A percentile compares a stretch with the other conserved stretches of the same genome.
Conservation (phyloP, 2,888 invertebrate species). For the Sepiola atlantica region DNA sequence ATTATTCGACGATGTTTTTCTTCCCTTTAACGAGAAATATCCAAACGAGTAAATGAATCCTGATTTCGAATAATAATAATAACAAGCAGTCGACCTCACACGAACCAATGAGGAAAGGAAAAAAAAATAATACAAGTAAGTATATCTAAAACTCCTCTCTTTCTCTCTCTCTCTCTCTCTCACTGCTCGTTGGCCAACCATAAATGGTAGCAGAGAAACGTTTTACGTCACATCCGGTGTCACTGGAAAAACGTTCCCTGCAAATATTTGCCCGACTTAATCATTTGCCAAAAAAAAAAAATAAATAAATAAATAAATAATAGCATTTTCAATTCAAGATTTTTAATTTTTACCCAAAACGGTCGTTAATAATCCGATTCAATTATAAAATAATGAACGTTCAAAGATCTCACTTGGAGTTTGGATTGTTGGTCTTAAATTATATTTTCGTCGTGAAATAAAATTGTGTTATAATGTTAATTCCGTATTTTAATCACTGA, state of each 20-base stretch:
- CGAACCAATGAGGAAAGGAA: background rate
- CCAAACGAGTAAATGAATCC: background rate
- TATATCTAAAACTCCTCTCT: background rate
- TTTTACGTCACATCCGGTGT: slow-evolving; percentile 43
- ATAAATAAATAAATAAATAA: too few relatives aligned
- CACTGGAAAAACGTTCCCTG: background rate
- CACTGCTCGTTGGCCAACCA: slow-evolving; percentile 36
- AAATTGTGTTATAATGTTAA: too few relatives aligned
- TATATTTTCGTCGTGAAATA: too few relatives aligned
- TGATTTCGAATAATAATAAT: background rate
- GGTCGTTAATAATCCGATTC: too few relatives aligned
- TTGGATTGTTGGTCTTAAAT: too few relatives aligned
- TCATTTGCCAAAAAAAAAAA: background rate
- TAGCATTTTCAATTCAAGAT: too few relatives aligned
- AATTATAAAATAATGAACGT: too few relatives aligned
- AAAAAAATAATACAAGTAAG: background rate
- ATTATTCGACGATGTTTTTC: background rate
- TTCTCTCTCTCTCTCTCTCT: background rate
- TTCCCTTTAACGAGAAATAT: background rate
- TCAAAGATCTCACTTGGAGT: too few relatives aligned
- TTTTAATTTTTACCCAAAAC: too few relatives aligned
- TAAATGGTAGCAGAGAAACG: slow-evolving; percentile 33
- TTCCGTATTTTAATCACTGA: too few relatives aligned
- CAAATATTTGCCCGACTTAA: background rate
- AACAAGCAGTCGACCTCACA: background rate